Base-by-base conservation (phyloP, 37 sponge, comb jelly and placozoan genomes). In the Geodia barretti region DNA sequence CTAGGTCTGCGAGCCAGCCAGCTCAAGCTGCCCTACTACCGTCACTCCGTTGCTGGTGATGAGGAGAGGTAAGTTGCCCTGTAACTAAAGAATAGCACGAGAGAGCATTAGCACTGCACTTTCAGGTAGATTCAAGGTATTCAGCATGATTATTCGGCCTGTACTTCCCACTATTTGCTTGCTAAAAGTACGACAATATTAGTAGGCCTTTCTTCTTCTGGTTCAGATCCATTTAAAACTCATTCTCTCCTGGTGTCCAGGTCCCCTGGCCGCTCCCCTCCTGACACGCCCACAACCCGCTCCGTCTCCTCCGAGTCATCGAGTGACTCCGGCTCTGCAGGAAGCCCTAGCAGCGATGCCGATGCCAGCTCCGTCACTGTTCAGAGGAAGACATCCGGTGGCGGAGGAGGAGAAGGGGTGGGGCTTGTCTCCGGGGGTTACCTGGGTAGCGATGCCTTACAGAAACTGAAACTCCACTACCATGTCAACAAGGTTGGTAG, bases 401-500 rank as follows among this genome's bases (percentile, higher is more conserved):
- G 14, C 7, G 54, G 54, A 14, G 14, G 54, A 17, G 54, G 11
- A 47, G 54, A 7, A 7, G 54, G 54, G 54, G 54, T 14, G 54
- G 54, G 54, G 54, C 54, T 47, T 47, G n/a, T n/a, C n/a, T 17
- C 11, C 14, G 7, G 7, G 54, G 54, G 43, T 4, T 72, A 62
- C 42, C 62, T 72, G 63, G 82, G 82, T 1, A 62, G 68, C 39
- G 89, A 83, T 78, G 84, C 83, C 11, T 75, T 88, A n/a, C 70
- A 83, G 66, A 88, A 70, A 73, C 74, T 88, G 28, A 61, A 78
- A n/a, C 37, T 43, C 21, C 71, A 88, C 54, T 78, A 78, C 37
- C 62, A 20, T 26, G 63, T 88, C 30, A 88, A 88, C 62, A 88
- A 88, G 79, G 89, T 88, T 59, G 4, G 64, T 23, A 5, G 4